Percentiles rank a stretch among this genome's conserved stretches.
Evolutionary conservation across 2,888 invertebrate genomes (phyloP).

Genomic region (Lepidocyrtinus sp.): DNA sequence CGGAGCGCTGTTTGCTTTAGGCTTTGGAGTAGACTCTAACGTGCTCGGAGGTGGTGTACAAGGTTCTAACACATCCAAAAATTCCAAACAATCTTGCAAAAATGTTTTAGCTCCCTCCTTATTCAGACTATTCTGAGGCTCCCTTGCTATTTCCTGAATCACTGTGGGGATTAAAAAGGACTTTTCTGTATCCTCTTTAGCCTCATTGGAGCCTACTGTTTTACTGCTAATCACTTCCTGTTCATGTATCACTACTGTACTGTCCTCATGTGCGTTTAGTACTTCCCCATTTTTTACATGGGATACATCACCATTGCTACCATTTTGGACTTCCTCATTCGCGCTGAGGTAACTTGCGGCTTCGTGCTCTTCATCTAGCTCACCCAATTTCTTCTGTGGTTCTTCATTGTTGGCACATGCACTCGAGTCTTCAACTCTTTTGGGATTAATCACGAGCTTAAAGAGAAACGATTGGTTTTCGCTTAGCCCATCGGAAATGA

Average conservation of each 20-base stretch:
- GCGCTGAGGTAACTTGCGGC: background rate
- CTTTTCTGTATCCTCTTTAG: background rate
- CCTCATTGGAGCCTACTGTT: background rate
- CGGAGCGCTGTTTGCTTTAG: slow-evolving; percentile 13
- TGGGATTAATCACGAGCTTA: slow-evolving; percentile 40
- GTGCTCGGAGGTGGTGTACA: slow-evolving; percentile 13
- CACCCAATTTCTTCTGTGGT: background rate
- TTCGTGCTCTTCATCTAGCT: background rate
- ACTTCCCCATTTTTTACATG: background rate
- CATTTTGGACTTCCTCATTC: background rate
- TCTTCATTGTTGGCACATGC: too few relatives aligned
- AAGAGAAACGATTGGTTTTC: slow-evolving; percentile 65
- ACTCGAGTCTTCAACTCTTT: background rate
- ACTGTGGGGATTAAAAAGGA: slow-evolving; percentile 47
- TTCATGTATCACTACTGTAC: too few relatives aligned
- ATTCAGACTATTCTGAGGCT: background rate
- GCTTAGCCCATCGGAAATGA: slow-evolving; percentile 26
- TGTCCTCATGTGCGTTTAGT: background rate
- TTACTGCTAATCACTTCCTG: background rate
- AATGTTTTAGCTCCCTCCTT: too few relatives aligned
- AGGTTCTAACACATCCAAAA: background rate
- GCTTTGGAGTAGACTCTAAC: slow-evolving; percentile 9
- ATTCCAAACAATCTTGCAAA: background rate
- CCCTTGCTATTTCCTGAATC: slow-evolving; percentile 35
- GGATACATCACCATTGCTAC: too few relatives aligned